phyloP scores from a whole-genome alignment of 2,888 invertebrate species.

The Stegophylla sp. region DNA sequence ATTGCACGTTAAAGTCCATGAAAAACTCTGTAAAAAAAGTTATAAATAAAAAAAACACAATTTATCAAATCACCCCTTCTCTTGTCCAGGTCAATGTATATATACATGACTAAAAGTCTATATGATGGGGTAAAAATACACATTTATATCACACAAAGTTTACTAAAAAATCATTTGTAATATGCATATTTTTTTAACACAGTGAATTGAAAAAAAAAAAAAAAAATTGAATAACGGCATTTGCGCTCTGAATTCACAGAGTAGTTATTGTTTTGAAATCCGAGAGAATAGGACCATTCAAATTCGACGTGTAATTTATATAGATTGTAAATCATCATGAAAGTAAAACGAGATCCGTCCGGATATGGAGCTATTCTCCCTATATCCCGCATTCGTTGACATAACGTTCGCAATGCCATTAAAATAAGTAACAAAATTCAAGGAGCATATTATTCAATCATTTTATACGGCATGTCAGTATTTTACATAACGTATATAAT shows the following conservation, averaged over 20 bases:
- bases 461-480: neutral
- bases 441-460: neutral
- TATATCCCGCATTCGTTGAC: conserved; percentile 40
- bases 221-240: conserved; percentile 50
- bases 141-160: conserved; percentile 44
- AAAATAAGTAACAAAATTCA: conserved; percentile 24
- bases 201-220: conserved; percentile 43
- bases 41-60: conserved; percentile 47
- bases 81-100: conserved; percentile 30
- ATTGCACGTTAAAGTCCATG: conserved; percentile 35
- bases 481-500: too few species aligned
- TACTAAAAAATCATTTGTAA: conserved; percentile 37
- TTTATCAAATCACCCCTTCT: conserved; percentile 56
- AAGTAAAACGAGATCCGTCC: conserved; percentile 48
- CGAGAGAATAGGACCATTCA: conserved; percentile 52
- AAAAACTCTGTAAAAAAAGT: conserved; percentile 40
- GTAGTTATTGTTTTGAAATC: conserved; percentile 48
- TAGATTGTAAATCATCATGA: conserved; percentile 53
- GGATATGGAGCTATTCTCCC: conserved; percentile 42
- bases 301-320: conserved; percentile 57
- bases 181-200: neutral
- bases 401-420: conserved; percentile 43
- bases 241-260: conserved; percentile 32
- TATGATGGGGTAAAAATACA: conserved; percentile 40
- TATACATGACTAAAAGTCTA: conserved; percentile 22